phyloP scores from a whole-genome alignment of 2,113 vertebrate genomes.

The Dicerorhinus sumatrensis region DNA sequence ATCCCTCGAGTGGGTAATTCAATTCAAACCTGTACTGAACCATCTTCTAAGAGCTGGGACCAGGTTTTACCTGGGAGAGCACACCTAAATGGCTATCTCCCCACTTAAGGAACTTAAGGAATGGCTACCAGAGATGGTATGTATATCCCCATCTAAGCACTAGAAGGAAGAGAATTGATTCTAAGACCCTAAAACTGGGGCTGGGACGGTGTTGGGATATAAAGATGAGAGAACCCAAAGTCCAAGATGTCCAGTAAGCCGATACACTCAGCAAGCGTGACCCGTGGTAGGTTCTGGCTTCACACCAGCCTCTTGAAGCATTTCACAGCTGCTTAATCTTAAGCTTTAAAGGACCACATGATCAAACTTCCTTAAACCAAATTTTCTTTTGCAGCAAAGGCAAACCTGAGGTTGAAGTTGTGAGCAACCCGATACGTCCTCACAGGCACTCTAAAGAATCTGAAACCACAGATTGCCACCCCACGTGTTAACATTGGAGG shows the following conservation, averaged over 20 bases:
- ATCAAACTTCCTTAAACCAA: constrained; percentile 38
- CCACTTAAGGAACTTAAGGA: background rate
- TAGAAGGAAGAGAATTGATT: background rate
- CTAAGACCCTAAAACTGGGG: background rate
- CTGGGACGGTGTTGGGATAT: background rate
- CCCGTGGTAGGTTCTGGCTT: background rate
- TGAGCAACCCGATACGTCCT: background rate
- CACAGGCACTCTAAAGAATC: background rate
- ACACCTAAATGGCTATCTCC: background rate
- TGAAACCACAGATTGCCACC: rapidly evolving
- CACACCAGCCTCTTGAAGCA: background rate
- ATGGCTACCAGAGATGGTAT: background rate
- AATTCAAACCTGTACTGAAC: background rate
- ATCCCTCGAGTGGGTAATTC: background rate
- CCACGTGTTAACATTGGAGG: background rate
- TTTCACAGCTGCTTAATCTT: constrained; percentile 52
- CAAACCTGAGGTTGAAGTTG: background rate
- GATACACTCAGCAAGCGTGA: background rate
- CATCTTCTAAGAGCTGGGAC: background rate
- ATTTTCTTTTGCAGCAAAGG: constrained; percentile 27
- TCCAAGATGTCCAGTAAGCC: background rate
- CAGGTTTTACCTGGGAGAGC: background rate
- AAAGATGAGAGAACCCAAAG: background rate
- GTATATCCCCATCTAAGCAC: background rate
- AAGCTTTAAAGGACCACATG: background rate